Conservation (phyloP, 2,113 vertebrate species). For the Willisornis vidua region DNA sequence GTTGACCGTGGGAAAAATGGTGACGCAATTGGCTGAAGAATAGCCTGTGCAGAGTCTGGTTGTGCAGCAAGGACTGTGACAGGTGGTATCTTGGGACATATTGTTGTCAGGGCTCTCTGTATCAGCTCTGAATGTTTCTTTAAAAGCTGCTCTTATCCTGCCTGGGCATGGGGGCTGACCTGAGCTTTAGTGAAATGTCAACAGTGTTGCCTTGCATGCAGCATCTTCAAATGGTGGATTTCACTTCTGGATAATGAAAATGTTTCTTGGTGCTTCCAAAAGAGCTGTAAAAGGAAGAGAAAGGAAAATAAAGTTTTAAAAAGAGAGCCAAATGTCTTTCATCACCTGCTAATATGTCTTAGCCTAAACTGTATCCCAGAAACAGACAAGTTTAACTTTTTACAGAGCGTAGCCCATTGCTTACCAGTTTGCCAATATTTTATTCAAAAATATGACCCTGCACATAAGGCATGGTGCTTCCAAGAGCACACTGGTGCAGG, state of each 20-base stretch:
- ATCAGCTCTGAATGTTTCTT: not conserved
- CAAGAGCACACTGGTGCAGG: not conserved
- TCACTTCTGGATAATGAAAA: not conserved
- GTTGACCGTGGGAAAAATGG: not conserved
- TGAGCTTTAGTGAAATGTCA: not conserved
- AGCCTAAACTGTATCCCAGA: not conserved
- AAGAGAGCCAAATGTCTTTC: not conserved
- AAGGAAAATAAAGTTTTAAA: not conserved
- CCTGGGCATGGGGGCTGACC: not conserved
- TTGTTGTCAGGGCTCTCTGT: not conserved
- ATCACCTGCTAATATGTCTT: not conserved
- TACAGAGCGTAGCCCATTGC: not conserved
- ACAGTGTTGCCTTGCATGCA: not conserved
- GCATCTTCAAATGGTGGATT: not conserved
- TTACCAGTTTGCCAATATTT: not conserved
- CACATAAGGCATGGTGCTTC: not conserved
- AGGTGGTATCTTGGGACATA: rapidly evolving
- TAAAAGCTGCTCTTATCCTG: not conserved
- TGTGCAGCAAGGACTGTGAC: rapidly evolving
- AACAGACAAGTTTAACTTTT: not conserved
- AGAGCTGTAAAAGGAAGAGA: not conserved
- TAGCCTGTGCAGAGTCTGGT: not conserved
- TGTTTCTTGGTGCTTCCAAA: not conserved
- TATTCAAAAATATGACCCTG: not conserved
- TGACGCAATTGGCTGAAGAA: not conserved